Conservation (phyloP, 2,113 vertebrate species). For the Osmerus eperlanus region DNA sequence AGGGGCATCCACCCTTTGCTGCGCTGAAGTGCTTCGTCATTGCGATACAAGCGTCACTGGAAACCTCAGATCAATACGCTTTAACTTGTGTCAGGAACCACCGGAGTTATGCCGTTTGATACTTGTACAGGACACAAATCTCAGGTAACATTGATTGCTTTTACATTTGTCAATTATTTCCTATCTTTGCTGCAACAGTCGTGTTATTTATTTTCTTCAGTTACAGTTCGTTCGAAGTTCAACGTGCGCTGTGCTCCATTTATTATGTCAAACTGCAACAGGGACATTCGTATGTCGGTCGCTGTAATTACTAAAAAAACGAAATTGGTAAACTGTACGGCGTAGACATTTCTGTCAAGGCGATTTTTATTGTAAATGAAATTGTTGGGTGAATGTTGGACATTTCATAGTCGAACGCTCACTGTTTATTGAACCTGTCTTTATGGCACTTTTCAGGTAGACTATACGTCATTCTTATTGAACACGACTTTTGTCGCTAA, state of each 20-base stretch:
- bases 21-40: constrained; percentile 53
- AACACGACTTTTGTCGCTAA: too few relatives aligned
- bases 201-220: neutral
- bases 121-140: constrained; percentile 10
- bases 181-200: neutral
- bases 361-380: too few relatives aligned
- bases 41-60: constrained; percentile 48
- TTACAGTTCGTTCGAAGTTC: constrained; percentile 4
- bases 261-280: neutral
- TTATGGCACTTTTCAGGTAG: too few relatives aligned
- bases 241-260: neutral
- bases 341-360: too few relatives aligned
- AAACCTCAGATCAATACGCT: constrained; percentile 35
- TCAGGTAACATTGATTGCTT: constrained; percentile 45
- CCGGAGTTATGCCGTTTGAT: constrained; percentile 20
- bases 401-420: too few relatives aligned
- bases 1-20: constrained; percentile 47
- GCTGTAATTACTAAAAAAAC: too few relatives aligned
- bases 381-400: too few relatives aligned
- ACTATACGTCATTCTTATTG: too few relatives aligned
- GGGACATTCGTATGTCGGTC: neutral
- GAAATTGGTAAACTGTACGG: too few relatives aligned
- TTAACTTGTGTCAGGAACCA: constrained; percentile 26
- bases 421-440: too few relatives aligned
- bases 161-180: neutral